These are phyloP conservation scores for Panagrolaimus sp. DNA, from an alignment of 1,140 invertebrate genomes.

Conservation along the genomic window DNA sequence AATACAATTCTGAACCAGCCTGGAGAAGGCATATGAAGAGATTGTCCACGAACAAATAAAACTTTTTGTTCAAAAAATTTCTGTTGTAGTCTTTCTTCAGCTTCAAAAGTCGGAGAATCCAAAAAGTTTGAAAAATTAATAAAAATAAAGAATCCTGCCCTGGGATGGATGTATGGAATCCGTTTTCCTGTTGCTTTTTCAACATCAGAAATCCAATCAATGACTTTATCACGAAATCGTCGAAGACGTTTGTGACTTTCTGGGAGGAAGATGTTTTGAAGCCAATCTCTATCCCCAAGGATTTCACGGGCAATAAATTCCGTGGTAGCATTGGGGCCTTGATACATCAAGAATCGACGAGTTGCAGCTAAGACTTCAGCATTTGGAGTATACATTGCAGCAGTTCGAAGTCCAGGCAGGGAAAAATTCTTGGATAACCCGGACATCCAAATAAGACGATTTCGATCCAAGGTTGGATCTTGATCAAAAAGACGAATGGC, in stretches of 20 bases:
- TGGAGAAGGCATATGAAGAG: slow-evolving; percentile 26
- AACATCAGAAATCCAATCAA: slow-evolving; percentile 18
- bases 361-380: slow-evolving; percentile 21
- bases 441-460: slow-evolving; percentile 42
- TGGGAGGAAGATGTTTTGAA: slow-evolving; percentile 36
- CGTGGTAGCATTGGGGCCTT: slow-evolving; percentile 40
- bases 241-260: slow-evolving; percentile 39
- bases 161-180: slow-evolving; percentile 32
- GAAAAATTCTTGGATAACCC: slow-evolving; percentile 43
- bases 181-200: not conserved
- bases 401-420: slow-evolving; percentile 33
- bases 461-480: not conserved
- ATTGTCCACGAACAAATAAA: slow-evolving; percentile 34
- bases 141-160: slow-evolving; percentile 39
- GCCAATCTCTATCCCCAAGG: slow-evolving; percentile 38
- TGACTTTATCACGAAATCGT: slow-evolving; percentile 25
- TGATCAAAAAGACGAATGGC: slow-evolving; percentile 32
- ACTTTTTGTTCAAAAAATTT: slow-evolving; percentile 31
- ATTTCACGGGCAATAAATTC: slow-evolving; percentile 41
- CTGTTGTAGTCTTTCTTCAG: slow-evolving; percentile 22
- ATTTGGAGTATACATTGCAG: slow-evolving; percentile 37
- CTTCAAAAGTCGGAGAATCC: slow-evolving; percentile 36
- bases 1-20: slow-evolving; percentile 43
- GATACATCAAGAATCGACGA: slow-evolving; percentile 40
- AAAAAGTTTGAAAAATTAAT: slow-evolving; percentile 35